Conservation (phyloP, 2,113 vertebrate genomes). For the Nestor notabilis region DNA sequence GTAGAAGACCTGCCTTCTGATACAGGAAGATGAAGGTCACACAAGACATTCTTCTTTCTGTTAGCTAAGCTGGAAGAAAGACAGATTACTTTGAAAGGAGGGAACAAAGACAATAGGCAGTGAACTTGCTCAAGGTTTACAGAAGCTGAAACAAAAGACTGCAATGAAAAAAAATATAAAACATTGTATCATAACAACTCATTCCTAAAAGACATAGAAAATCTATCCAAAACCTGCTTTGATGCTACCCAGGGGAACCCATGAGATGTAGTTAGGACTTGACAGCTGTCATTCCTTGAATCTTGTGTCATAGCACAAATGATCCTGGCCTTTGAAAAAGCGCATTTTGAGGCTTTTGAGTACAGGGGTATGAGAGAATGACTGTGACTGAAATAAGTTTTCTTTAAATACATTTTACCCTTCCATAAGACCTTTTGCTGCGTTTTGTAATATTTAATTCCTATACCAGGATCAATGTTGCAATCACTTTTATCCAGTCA, state of each 20-base stretch:
- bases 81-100: background rate
- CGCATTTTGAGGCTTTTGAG: background rate
- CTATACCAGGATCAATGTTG: background rate
- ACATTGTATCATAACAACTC: background rate
- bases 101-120: background rate
- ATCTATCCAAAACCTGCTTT: background rate
- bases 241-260: background rate
- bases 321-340: background rate
- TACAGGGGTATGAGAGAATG: background rate
- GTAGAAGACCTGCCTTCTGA: background rate
- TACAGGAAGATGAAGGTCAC: background rate
- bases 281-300: background rate
- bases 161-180: background rate
- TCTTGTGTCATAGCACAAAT: background rate
- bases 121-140: background rate
- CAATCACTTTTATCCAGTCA: slow-evolving; percentile 1
- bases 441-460: slow-evolving; percentile 30
- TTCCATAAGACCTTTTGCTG: background rate
- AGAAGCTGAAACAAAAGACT: background rate
- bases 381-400: background rate
- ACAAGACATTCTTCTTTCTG: background rate
- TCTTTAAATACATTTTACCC: background rate
- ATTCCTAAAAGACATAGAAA: background rate
- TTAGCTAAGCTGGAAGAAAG: background rate
- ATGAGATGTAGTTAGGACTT: background rate